These are phyloP conservation scores for Drosophila pallidifrons DNA, from an alignment of 1,140 invertebrate genomes.

Conservation along the genomic window DNA sequence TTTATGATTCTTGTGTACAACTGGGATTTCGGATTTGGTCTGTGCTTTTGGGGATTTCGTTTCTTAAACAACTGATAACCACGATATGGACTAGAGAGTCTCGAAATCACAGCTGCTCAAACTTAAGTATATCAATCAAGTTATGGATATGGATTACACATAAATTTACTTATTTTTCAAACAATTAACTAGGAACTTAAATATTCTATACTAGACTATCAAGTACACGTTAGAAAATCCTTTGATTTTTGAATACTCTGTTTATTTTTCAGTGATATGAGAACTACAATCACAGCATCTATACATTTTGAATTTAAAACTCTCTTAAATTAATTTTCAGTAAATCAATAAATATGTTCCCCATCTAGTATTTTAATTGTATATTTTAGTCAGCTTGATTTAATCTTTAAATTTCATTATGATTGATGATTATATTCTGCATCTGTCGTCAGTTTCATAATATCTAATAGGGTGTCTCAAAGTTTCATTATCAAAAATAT, in stretches of 20 bases:
- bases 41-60: slow-evolving; percentile 10
- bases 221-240: too few relatives aligned
- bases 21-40: slow-evolving; percentile 52
- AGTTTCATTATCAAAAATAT: too few relatives aligned
- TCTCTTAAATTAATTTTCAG: too few relatives aligned
- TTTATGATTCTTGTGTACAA: slow-evolving; percentile 64
- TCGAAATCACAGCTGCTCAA: neutral
- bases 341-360: too few relatives aligned
- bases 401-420: neutral
- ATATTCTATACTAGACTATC: neutral
- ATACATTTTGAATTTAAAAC: too few relatives aligned
- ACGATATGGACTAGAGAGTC: neutral
- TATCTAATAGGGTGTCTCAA: too few relatives aligned
- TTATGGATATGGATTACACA: slow-evolving; percentile 4
- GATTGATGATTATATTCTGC: neutral
- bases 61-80: slow-evolving; percentile 21
- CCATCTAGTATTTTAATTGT: too few relatives aligned
- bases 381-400: too few relatives aligned
- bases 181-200: neutral
- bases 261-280: too few relatives aligned
- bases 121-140: slow-evolving; percentile 45
- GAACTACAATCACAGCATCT: too few relatives aligned
- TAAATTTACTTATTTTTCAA: neutral
- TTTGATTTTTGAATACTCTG: too few relatives aligned
- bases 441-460: too few relatives aligned